Evolutionary conservation across 2,797 vertebrate species (phyloP).

Genomic region (Sternarchorhynchus goeldii): DNA sequence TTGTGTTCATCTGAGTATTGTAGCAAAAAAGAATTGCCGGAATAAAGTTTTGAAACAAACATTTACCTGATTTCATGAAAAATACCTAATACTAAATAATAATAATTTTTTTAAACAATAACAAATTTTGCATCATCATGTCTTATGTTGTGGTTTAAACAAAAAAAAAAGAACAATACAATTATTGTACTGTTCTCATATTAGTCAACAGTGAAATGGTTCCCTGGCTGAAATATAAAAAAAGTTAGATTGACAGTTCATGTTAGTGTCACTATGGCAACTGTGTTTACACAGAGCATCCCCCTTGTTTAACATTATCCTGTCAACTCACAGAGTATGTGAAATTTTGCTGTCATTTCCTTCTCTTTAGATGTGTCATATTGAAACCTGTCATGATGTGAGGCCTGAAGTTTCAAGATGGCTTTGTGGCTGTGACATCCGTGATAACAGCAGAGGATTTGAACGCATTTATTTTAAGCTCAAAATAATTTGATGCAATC

Average conservation of each 20-base stretch:
- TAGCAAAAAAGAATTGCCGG: neutral
- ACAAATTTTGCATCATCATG: no score
- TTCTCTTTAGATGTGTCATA: constrained; percentile 51
- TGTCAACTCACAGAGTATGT: constrained; percentile 8
- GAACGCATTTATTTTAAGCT: constrained; percentile 18
- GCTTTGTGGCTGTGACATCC: constrained; percentile 36
- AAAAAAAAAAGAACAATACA: neutral
- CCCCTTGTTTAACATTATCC: constrained; percentile 63
- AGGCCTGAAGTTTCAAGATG: constrained; percentile 27
- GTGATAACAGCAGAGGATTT: constrained; percentile 22
- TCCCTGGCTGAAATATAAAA: constrained; percentile 18
- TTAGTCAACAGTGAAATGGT: constrained; percentile 22
- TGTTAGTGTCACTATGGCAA: constrained; percentile 69
- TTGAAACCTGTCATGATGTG: constrained; percentile 46
- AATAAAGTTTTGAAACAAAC: neutral
- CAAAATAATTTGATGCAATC: neutral
- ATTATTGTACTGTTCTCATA: constrained; percentile 6
- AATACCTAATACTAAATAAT: no score
- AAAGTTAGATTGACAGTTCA: constrained; percentile 35
- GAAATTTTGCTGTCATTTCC: constrained; percentile 58
- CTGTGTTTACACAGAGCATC: constrained; percentile 66
- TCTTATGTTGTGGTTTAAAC: no score
- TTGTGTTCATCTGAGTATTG: no score
- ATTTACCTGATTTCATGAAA: neutral
- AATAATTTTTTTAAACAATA: no score